Base-by-base conservation (phyloP, 1,140 invertebrate species). In the Protaetia brevitarsis region DNA sequence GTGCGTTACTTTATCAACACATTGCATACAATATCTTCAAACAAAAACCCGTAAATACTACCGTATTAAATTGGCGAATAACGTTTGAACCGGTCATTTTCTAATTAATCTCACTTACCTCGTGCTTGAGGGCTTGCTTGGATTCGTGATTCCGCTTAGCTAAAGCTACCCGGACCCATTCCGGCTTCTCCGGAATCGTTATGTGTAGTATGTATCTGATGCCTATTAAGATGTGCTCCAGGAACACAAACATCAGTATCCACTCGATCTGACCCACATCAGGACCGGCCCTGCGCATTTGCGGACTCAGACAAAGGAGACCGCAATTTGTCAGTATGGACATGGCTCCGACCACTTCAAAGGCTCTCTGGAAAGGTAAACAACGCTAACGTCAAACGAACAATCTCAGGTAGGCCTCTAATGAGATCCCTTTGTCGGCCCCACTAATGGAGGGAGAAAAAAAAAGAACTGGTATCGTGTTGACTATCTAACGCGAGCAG, bases 271-370 rank as follows among this genome's bases (percentile, higher is more conserved):
- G 73, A 3, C 80, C 80, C 23, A 85, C 70, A 26, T 80, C 76
- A 2, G 86, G 84, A 28, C 82, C 60, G 10, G 59, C 79, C 65
- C 85, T 76, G 30, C 86, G 82, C 19, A 92, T 80, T 71, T 87
- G 83, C 3, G 89, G 89, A 36, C 87, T 89, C 16, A 93, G 81
- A 67, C 87, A 90, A 41, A 95, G 82, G 7, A 95, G 79, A 1
- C 88, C 89, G 76, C 89, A 91, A 78, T 95, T 95, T 13, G 92
- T 93, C 63, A 92, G 83, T 8, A 94, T 87, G 0, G 92, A 89
- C 67, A 92, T 81, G 0, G 88, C 82, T n/a, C 90, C 89, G 67
- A 94, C 82, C 30, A 88, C 76, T 79, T 91, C 88, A 70, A 94
- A 88, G 26, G 88, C 88, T 78, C 82, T 81, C 41, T 51, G 41